Base-by-base conservation (phyloP, 2,113 vertebrate species). In the Arizona elegans region DNA sequence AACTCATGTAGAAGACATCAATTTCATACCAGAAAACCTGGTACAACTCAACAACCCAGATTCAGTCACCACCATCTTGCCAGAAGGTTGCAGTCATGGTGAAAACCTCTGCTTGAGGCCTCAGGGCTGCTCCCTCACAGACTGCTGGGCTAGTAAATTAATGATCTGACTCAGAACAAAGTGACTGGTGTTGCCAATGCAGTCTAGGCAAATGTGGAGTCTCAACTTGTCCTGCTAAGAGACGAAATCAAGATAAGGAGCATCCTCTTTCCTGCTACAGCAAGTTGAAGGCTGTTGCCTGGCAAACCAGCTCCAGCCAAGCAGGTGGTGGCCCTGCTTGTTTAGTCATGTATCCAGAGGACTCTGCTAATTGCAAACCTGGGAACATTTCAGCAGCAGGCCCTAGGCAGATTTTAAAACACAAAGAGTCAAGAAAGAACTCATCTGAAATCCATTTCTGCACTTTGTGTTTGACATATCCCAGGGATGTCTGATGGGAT, bases 201-300 rank as follows among this genome's bases (percentile, higher is more conserved):
- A 43, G 65, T 17, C 43, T 88, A 53, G 55, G 62, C 86, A 85
- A 93, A 59, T 26, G 65, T 15, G 5, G 86, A 93, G 65, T 87
- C 54, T 91, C 65, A 52, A 23, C 89, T 87, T 91, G 90, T 19
- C 62, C 38, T 88, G 56, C 50, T 29, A 59, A 86, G 47, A 53
- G 87, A 70, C 43, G 0, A 24, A 86, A 52, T 89, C 65, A 86
- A 85, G 23, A 33, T n/a, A 89, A 87, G 93, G 93, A 91, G 93
- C 29, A 70, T 29, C 70, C 50, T 29, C 70, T 50, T 89, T 91
- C 93, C 26, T 91, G 90, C 90, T 38, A 13, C 55, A 43, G 90
- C 90, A 93, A 62, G 93, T 54, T 6, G 47, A 29, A 89, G 53
- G 23, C 33, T 33, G 47, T 43, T 86, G 70, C 93, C 93, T 81